These are phyloP conservation scores for Phacellophora camtschatica DNA, from an alignment of 30 jellyfish, hydroid and myxozoan species.

Conservation along the genomic window DNA sequence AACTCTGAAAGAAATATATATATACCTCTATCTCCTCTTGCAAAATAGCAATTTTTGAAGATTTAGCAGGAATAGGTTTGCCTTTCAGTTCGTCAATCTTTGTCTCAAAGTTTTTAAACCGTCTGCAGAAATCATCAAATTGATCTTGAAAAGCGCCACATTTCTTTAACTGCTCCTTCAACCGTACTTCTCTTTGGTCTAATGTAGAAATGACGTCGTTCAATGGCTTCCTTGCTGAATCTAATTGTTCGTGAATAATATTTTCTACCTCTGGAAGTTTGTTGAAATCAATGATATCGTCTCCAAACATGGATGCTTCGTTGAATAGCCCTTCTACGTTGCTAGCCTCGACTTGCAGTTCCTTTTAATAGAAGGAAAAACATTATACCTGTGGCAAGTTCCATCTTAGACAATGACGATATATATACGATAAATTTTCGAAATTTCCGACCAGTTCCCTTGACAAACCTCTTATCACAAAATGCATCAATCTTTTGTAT, in stretches of 20 bases:
- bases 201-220: slow-evolving; percentile 23
- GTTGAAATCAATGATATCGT: slow-evolving; percentile 67
- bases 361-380: slow-evolving; percentile 30
- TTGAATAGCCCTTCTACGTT: slow-evolving; percentile 54
- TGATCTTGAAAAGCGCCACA: slow-evolving; percentile 97
- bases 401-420: no score
- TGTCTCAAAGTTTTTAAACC: slow-evolving; percentile 69
- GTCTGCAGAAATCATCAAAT: slow-evolving; percentile 80
- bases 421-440: no score
- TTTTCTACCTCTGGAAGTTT: slow-evolving; percentile 75
- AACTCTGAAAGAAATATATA: no score
- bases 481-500: no score
- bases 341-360: slow-evolving; percentile 76
- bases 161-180: slow-evolving; percentile 80
- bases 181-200: slow-evolving; percentile 61
- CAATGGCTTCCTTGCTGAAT: slow-evolving; percentile 54
- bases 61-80: slow-evolving; percentile 76
- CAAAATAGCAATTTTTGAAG: slow-evolving; percentile 57
- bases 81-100: slow-evolving; percentile 41
- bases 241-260: slow-evolving; percentile 33
- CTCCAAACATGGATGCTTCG: slow-evolving; percentile 80
- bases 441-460: no score
- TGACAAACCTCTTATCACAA: no score
- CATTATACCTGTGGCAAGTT: no score
- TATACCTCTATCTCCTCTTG: slow-evolving; percentile 68